Conservation (phyloP, 2,797 vertebrate species). For the Synanceia verrucosa region DNA sequence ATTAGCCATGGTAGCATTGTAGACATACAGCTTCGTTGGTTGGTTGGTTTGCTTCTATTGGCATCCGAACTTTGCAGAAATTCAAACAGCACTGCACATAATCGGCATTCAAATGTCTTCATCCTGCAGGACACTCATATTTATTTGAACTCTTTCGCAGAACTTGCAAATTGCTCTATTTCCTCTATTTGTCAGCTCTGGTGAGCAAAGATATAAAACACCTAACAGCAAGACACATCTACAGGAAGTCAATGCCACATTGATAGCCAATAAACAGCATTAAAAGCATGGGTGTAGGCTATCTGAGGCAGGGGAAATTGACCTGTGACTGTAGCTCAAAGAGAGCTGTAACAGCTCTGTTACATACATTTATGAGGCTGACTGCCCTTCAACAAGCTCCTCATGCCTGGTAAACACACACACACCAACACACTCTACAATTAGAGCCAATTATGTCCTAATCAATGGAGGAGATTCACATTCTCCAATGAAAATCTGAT, state of each 20-base stretch:
- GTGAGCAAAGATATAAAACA: not conserved
- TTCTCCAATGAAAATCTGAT: constrained; percentile 90
- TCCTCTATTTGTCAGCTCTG: not conserved
- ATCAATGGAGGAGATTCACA: constrained; percentile 89
- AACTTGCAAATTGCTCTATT: not conserved
- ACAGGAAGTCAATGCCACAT: not conserved
- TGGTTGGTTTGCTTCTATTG: too few relatives aligned
- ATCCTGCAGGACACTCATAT: not conserved
- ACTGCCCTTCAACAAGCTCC: constrained; percentile 69
- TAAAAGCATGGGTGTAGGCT: not conserved
- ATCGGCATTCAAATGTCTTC: too few relatives aligned
- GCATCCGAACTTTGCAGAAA: too few relatives aligned
- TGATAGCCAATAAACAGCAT: not conserved
- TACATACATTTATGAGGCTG: constrained; percentile 65
- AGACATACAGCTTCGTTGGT: too few relatives aligned
- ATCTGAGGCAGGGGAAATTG: not conserved
- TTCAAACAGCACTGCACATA: too few relatives aligned
- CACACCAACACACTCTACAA: constrained; percentile 70
- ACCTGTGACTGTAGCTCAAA: constrained; percentile 31
- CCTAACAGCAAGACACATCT: not conserved
- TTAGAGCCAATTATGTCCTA: constrained; percentile 88
- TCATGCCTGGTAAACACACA: constrained; percentile 50
- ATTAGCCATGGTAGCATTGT: too few relatives aligned
- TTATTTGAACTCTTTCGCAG: not conserved
- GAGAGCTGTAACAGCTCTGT: constrained; percentile 29